These are phyloP conservation scores for Chloropsis cyanopogon DNA, from an alignment of 2,113 vertebrate species.

Conservation along the genomic window DNA sequence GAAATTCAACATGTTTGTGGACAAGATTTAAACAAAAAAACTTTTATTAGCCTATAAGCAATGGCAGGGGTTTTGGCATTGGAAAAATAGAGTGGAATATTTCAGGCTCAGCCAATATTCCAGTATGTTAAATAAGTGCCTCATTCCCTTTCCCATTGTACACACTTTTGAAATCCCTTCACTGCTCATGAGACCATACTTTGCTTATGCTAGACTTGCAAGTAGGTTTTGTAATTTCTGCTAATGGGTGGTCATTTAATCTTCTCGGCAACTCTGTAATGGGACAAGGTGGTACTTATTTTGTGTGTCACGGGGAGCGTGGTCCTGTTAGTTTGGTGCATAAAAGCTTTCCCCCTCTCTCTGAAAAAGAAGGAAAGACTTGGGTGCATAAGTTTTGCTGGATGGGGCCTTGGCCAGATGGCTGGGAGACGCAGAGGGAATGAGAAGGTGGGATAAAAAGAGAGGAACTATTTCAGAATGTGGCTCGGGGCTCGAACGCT, in stretches of 20 bases:
- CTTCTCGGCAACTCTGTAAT: neutral
- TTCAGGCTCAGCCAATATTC: neutral
- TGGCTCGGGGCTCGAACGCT: neutral
- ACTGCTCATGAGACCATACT: neutral
- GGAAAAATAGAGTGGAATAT: neutral
- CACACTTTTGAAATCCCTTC: neutral
- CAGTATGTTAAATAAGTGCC: neutral
- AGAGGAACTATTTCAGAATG: slow-evolving; percentile 37
- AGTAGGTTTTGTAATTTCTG: neutral
- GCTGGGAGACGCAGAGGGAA: neutral
- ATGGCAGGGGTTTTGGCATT: neutral
- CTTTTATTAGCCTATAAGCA: neutral
- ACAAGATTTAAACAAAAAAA: neutral
- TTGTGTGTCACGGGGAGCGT: neutral
- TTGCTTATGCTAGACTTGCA: neutral
- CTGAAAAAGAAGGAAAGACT: neutral
- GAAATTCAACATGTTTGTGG: neutral
- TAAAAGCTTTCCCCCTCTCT: neutral
- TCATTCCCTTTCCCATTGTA: neutral
- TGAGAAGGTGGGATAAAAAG: slow-evolving; percentile 38
- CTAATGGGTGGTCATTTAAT: neutral
- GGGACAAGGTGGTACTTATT: neutral
- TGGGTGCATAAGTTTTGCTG: neutral
- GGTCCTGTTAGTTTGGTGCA: neutral
- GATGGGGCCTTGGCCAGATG: slow-evolving; percentile 9